These are phyloP conservation scores for Fringilla coelebs DNA, from an alignment of 2,797 vertebrate species.

Conservation along the genomic window DNA sequence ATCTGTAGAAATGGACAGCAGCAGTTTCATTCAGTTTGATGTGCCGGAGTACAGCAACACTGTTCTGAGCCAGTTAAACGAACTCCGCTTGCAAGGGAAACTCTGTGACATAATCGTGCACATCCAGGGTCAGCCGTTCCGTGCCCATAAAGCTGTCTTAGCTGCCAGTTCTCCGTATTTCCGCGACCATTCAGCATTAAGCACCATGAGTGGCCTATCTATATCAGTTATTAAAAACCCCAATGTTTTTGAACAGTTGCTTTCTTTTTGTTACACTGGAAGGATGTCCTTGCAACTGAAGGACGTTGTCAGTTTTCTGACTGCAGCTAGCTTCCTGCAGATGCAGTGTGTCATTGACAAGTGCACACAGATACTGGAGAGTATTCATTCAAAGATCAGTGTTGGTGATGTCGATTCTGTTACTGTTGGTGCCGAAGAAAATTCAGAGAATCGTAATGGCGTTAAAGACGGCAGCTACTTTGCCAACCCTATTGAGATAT, in stretches of 20 bases:
- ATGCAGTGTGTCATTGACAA: constrained; percentile 99
- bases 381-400: constrained; percentile 96
- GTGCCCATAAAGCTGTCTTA: constrained; percentile 96
- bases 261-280: constrained; percentile 98
- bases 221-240: constrained; percentile 99
- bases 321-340: constrained; percentile 97
- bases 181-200: constrained; percentile 95
- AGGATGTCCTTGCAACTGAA: constrained; percentile 97
- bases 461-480: constrained; percentile 91
- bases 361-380: constrained; percentile 96
- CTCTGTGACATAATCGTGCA: constrained; percentile 98
- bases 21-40: constrained; percentile 97
- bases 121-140: constrained; percentile 97
- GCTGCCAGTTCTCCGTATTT: constrained; percentile 98
- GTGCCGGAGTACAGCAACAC: constrained; percentile 98
- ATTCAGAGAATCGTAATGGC: constrained; percentile 82
- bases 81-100: constrained; percentile 95
- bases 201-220: constrained; percentile 98
- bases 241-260: constrained; percentile 95
- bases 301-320: constrained; percentile 97
- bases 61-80: constrained; percentile 95
- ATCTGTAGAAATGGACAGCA: constrained; percentile 94
- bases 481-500: constrained; percentile 94
- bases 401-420: constrained; percentile 80
- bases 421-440: constrained; percentile 84